Evolutionary conservation across 35 echinoderm and acorn worm genomes (phyloP).

Genomic region (Acanthaster planci): DNA sequence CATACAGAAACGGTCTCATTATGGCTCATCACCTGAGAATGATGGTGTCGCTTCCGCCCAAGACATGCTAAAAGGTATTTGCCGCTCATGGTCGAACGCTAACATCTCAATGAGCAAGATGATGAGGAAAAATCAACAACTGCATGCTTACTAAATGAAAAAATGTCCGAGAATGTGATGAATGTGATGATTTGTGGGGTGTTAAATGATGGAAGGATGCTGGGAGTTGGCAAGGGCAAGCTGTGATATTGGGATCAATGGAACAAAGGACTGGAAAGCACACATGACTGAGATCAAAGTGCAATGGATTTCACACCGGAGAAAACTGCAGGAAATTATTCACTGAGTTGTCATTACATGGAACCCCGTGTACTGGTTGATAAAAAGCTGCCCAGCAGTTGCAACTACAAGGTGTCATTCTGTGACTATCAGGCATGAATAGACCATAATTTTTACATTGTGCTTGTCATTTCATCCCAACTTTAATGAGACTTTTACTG

Average conservation of each 20-base stretch:
- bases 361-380: background rate
- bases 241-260: constrained; percentile 11
- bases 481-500: too few relatives aligned
- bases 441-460: too few relatives aligned
- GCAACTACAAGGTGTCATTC: too few relatives aligned
- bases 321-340: constrained; percentile 1
- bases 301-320: background rate
- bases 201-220: too few relatives aligned
- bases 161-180: too few relatives aligned
- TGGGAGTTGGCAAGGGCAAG: background rate
- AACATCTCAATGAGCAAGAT: too few relatives aligned
- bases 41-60: constrained; percentile 4
- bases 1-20: background rate
- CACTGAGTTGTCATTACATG: background rate
- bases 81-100: background rate
- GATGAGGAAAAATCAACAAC: too few relatives aligned
- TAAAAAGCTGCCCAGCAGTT: background rate
- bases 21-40: constrained; percentile 15
- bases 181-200: too few relatives aligned
- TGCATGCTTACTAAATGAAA: too few relatives aligned
- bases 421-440: too few relatives aligned
- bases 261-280: constrained; percentile 14
- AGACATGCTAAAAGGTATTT: background rate
- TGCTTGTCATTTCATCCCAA: too few relatives aligned
- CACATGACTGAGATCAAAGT: constrained; percentile 17